phyloP scores from a whole-genome alignment of 2,113 vertebrate genomes.

The Hiodon tergisus region DNA sequence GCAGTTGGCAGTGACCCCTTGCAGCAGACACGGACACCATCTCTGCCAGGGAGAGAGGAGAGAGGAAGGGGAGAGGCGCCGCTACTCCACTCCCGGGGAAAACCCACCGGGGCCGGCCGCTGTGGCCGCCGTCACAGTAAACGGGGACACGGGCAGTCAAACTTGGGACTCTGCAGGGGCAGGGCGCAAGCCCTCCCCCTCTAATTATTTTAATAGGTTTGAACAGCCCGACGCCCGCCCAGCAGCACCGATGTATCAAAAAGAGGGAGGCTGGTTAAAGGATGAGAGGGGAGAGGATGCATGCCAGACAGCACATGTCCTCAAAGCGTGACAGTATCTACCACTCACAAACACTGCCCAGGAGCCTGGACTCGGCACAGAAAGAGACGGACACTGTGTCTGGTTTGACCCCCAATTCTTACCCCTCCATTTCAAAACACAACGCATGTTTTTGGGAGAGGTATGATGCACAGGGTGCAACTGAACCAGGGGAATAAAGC shows the following conservation, averaged over 20 bases:
- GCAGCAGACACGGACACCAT: constrained; percentile 86
- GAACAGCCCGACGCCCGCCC: constrained; percentile 80
- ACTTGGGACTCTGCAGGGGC: constrained; percentile 62
- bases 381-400: too few relatives aligned
- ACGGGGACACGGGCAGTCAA: constrained; percentile 82
- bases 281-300: constrained; percentile 46
- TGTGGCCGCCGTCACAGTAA: constrained; percentile 77
- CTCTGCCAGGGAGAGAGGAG: constrained; percentile 67
- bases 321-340: constrained; percentile 55
- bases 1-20: constrained; percentile 97
- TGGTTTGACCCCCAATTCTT: too few relatives aligned
- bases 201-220: constrained; percentile 96
- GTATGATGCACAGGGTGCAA: constrained; percentile 41
- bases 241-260: constrained; percentile 49
- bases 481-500: constrained; percentile 87
- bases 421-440: too few relatives aligned
- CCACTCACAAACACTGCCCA: constrained; percentile 51
- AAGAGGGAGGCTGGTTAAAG: constrained; percentile 16
- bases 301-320: constrained; percentile 67
- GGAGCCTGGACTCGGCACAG: constrained; percentile 46
- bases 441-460: too few relatives aligned
- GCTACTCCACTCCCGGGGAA: constrained; percentile 68
- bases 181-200: constrained; percentile 73
- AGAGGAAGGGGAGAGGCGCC: constrained; percentile 62
- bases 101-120: constrained; percentile 70